Evolutionary conservation across 2,797 vertebrate genomes (phyloP).

Genomic region (Synanceia verrucosa): DNA sequence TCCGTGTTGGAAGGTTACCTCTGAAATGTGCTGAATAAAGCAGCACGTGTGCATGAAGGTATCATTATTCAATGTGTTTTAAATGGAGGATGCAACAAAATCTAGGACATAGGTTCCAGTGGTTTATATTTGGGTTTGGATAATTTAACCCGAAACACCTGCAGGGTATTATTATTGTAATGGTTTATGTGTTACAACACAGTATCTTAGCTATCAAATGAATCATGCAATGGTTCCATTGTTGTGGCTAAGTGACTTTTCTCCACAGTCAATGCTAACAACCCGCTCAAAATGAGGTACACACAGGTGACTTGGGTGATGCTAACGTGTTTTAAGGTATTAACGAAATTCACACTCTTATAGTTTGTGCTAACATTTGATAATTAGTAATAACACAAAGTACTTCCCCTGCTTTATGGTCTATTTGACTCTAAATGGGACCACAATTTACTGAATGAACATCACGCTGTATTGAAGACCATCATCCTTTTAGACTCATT

Average conservation of each 20-base stretch:
- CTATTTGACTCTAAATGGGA: too few species aligned
- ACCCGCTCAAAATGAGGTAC: too few species aligned
- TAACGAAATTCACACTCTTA: too few species aligned
- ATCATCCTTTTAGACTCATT: too few species aligned
- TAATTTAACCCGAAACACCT: background rate
- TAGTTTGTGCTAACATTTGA: too few species aligned
- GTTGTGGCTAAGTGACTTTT: background rate
- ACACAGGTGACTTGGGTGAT: too few species aligned
- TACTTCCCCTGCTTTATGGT: too few species aligned
- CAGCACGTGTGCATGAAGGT: constrained; percentile 3
- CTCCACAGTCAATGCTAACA: too few species aligned
- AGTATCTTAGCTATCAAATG: background rate
- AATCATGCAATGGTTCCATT: background rate
- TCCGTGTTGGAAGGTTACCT: constrained; percentile 54
- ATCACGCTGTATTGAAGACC: too few species aligned
- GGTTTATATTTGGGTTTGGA: background rate
- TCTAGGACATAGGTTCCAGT: background rate
- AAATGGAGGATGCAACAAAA: background rate
- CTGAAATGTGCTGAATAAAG: constrained; percentile 32
- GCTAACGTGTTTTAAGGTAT: too few species aligned
- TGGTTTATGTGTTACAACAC: background rate
- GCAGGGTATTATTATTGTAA: background rate
- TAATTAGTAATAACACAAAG: too few species aligned
- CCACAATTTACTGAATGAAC: too few species aligned
- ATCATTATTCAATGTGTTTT: constrained; percentile 5